These are phyloP conservation scores for Heptranchias perlo DNA, from an alignment of 2,113 vertebrate species.

Conservation along the genomic window DNA sequence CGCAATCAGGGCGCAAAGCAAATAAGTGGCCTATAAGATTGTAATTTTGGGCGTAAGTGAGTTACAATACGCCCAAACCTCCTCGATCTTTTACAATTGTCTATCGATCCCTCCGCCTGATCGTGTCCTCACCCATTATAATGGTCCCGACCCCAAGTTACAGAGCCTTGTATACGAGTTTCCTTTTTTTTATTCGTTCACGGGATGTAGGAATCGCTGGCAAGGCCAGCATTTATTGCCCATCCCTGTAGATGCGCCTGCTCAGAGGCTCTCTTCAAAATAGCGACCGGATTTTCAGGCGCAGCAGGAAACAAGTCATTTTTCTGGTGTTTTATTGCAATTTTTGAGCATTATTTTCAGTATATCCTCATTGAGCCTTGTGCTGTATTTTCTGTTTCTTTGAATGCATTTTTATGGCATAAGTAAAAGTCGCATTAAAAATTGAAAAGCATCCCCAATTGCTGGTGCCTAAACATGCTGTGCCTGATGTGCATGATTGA, in stretches of 20 bases:
- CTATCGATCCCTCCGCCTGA: neutral
- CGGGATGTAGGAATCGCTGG: too few relatives aligned
- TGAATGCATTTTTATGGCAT: neutral
- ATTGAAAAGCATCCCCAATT: neutral
- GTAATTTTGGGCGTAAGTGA: neutral
- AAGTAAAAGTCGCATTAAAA: neutral
- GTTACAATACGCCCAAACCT: neutral
- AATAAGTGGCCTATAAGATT: neutral
- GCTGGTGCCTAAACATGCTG: neutral
- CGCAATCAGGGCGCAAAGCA: neutral
- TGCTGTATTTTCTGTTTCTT: neutral
- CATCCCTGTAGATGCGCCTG: neutral
- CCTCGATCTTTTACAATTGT: neutral
- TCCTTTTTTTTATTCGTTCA: too few relatives aligned
- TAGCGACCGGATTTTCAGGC: neutral
- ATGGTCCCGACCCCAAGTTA: neutral
- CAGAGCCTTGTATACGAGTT: neutral
- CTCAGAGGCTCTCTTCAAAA: neutral
- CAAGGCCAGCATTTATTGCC: too few relatives aligned
- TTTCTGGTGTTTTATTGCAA: neutral
- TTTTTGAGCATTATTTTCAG: neutral
- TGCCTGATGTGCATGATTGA: neutral
- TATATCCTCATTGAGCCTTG: neutral
- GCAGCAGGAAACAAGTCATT: neutral
- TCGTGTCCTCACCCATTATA: neutral